These are phyloP conservation scores for Heliornis fulica DNA, from an alignment of 2,113 vertebrate species.

Conservation along the genomic window DNA sequence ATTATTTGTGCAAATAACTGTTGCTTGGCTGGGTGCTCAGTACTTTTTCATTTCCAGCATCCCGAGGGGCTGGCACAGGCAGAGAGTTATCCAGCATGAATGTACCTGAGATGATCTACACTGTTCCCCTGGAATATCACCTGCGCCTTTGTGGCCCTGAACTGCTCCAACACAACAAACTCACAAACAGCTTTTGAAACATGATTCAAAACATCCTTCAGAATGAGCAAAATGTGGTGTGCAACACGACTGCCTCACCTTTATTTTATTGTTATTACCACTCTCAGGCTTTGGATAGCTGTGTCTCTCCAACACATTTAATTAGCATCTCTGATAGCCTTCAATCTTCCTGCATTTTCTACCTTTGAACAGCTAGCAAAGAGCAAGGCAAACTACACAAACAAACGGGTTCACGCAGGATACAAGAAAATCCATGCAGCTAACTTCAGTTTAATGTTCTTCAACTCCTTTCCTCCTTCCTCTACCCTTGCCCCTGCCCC, in stretches of 20 bases:
- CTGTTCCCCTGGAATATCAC: background rate
- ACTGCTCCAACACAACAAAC: background rate
- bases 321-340: background rate
- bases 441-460: background rate
- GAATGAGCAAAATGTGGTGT: background rate
- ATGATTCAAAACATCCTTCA: background rate
- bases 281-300: background rate
- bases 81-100: background rate
- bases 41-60: background rate
- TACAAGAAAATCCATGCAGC: background rate
- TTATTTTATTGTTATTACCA: background rate
- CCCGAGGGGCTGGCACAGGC: background rate
- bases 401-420: background rate
- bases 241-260: background rate
- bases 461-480: background rate
- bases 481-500: background rate
- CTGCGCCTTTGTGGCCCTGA: background rate
- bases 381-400: background rate
- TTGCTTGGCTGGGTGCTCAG: background rate
- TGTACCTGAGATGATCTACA: background rate
- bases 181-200: conserved; percentile 31
- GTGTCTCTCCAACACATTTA: background rate
- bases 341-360: background rate
- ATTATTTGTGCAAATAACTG: background rate
- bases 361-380: background rate